Evolutionary conservation across 1,140 invertebrate genomes (phyloP), one percentile per base, ranked within the genome.

Genomic region (Cephus cinctus): DNA sequence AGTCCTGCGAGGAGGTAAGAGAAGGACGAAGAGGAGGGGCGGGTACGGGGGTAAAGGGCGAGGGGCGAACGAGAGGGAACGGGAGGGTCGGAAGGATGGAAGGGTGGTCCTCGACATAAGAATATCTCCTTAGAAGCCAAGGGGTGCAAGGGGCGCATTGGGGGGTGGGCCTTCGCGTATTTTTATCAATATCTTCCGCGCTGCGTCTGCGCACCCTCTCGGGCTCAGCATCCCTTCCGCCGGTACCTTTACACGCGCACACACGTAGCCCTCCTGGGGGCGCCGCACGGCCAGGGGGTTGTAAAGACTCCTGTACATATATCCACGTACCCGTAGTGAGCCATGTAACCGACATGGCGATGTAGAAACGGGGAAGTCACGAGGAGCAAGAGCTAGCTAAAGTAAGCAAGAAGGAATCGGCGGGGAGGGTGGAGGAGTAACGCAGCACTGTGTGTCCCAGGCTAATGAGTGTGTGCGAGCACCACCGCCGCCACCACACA

Each of bases 101-200:
- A 27, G 35, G 45, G 40, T 66, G 63, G 62, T 63, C 61, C 65
- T 71, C 69, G 61, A 70, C 67, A 63, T 72, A 69, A 72, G 69
- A 71, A 72, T 72, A 73, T 73, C 67, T 71, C 60, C 68, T 68
- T 60, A 69, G 69, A 66, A 67, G 67, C 63, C 59, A 63, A 55
- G 51, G 62, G 63, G 60, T 57, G 60, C 57, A 47, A 65, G 52
- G 59, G 61, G 50, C 48, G 54, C 43, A 46, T 51, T 52, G 57
- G 53, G 63, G 71, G 71, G 67, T 69, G 69, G 68, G 68, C 67
- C 66, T 64, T 71, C 60, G 65, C 67, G 69, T 69, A 74, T 74
- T 74, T 74, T 74, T 74, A 74, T 74, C 71, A 74, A 74, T 74
- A 74, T 74, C 69, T 73, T 59, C 66, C 62, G 55, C 65, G 63